Evolutionary conservation across 2,113 vertebrate genomes (phyloP).

Genomic region (Petrocephalus microphthalmus): DNA sequence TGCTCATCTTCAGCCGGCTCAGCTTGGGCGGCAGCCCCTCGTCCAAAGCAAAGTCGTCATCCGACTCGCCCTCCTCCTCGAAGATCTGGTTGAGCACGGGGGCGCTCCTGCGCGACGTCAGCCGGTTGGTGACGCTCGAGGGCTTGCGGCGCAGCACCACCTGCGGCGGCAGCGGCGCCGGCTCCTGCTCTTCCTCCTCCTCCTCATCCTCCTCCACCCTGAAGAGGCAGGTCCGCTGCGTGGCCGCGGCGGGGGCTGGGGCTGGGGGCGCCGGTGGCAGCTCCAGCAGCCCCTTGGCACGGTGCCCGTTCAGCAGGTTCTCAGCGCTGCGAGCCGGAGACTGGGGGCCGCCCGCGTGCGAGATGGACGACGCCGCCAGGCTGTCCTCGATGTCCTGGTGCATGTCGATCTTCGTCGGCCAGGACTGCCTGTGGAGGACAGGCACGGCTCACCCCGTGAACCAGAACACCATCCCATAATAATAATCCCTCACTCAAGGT

Average conservation of each 20-base stretch:
- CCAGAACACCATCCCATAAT: not conserved
- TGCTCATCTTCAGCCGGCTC: slow-evolving; percentile 91
- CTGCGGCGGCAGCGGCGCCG: slow-evolving; percentile 70
- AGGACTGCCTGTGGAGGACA: slow-evolving; percentile 74
- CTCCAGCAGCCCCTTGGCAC: slow-evolving; percentile 75
- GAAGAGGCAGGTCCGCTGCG: slow-evolving; percentile 83
- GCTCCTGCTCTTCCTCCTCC: slow-evolving; percentile 88
- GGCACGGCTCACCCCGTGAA: not conserved
- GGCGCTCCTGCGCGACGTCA: slow-evolving; percentile 87
- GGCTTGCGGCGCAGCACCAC: slow-evolving; percentile 87
- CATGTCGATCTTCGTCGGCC: slow-evolving; percentile 89
- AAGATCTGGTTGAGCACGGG: slow-evolving; percentile 97
- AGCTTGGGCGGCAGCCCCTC: slow-evolving; percentile 91
- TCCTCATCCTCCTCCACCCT: slow-evolving; percentile 92
- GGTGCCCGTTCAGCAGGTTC: slow-evolving; percentile 82
- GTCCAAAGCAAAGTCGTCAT: slow-evolving; percentile 89
- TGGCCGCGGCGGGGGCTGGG: slow-evolving; percentile 55
- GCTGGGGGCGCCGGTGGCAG: slow-evolving; percentile 72
- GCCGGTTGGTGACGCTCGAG: slow-evolving; percentile 83
- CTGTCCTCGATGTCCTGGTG: slow-evolving; percentile 94
- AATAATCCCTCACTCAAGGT: not conserved
- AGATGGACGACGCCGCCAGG: slow-evolving; percentile 81
- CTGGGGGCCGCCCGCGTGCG: slow-evolving; percentile 75
- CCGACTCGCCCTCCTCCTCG: slow-evolving; percentile 91
- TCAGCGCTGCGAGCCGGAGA: slow-evolving; percentile 80